phyloP scores from a whole-genome alignment of 1,140 invertebrate genomes.

The Drosophila prosaltans region DNA sequence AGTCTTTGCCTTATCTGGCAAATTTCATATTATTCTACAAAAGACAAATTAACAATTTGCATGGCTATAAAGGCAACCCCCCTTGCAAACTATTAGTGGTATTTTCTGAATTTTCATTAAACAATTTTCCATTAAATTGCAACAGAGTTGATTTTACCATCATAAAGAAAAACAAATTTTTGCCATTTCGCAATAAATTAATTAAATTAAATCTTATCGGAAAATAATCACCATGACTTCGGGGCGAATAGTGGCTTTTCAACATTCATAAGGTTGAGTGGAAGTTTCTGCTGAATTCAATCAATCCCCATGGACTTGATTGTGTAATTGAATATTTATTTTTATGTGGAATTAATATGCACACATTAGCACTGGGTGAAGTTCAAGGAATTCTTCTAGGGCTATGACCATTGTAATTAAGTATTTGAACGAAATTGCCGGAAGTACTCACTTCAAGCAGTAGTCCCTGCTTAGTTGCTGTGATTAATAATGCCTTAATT shows the following conservation, averaged over 20 bases:
- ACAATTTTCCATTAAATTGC: not conserved
- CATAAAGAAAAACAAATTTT: not conserved
- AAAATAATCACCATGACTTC: slow-evolving; percentile 19
- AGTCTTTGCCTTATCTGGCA: too few species aligned
- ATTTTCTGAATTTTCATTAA: too few species aligned
- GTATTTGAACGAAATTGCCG: slow-evolving; percentile 49
- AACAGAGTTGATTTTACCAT: not conserved
- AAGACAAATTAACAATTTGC: too few species aligned
- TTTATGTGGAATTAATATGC: slow-evolving; percentile 69
- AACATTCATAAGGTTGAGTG: slow-evolving; percentile 6
- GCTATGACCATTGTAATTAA: slow-evolving; percentile 76
- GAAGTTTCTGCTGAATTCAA: slow-evolving; percentile 19
- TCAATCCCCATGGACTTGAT: slow-evolving; percentile 31
- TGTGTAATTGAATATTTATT: slow-evolving; percentile 80
- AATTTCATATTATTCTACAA: too few species aligned
- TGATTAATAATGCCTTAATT: slow-evolving; percentile 81
- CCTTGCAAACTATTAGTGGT: too few species aligned
- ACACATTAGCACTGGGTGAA: slow-evolving; percentile 53
- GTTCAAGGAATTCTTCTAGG: slow-evolving; percentile 24
- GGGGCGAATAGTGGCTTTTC: not conserved
- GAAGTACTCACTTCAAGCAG: slow-evolving; percentile 61
- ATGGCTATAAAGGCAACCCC: too few species aligned
- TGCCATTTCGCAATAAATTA: not conserved
- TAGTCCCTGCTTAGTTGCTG: slow-evolving; percentile 62
- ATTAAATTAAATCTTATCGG: not conserved